Evolutionary conservation across 2,797 vertebrate genomes (phyloP), one percentile per base, ranked within the genome.

Genomic region (Periparus ater): DNA sequence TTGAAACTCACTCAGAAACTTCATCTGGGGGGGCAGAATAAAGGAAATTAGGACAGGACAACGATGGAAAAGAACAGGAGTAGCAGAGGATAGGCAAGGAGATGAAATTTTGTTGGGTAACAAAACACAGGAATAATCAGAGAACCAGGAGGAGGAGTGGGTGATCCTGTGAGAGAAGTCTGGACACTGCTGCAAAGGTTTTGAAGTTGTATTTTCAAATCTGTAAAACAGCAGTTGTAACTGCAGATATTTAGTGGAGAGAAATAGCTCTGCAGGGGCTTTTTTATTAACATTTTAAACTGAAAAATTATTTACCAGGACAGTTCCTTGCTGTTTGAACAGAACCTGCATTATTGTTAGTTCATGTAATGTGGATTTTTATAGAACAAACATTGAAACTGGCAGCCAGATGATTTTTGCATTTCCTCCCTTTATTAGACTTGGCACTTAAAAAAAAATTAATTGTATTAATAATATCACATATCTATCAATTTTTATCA

Each of bases 331-430:
- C 4, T 86, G 13, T 68, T 89, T 44, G 11, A 85, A 76, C 51
- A 87, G 13, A 82, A 63, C 15, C 38, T 66, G 30, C 10, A n/a
- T 45, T 61, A 44, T 21, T 42, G 3, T 30, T 42, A 50, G 17
- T 15, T 75, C 19, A 2, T 18, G 18, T 50, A 53, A 54, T 6
- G 16, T 19, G 27, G 82, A 38, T 73, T 68, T 79, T 91, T 36
- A 44, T 1, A 63, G 30, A 73, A 22, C 6, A 73, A 70, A 58
- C 6, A 50, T 17, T 60, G 36, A 45, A 53, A 77, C 4, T 0
- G 0, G 19, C 34, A 48, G 13, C 9, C 44, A 13, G 32, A 47
- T 34, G 17, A 0, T 15, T 44, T 75, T 68, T 42, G 1, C 3
- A 17, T 88, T 73, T 79, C 4, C 12, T 57, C 15, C 8, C 13